Evolutionary conservation across 2,888 invertebrate genomes (phyloP).

Genomic region (Polymixis lichenea): DNA sequence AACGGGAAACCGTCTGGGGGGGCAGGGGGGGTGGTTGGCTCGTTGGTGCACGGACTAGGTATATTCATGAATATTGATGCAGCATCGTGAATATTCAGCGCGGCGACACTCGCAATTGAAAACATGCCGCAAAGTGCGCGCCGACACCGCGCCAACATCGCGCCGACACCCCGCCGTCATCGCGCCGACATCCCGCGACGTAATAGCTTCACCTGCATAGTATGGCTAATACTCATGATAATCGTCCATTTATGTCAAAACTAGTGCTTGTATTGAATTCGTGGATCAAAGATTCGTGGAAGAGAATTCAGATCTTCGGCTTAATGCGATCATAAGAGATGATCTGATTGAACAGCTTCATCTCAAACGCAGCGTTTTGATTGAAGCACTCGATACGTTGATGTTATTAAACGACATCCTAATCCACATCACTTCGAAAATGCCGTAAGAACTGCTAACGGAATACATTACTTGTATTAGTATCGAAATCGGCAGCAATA

Average conservation of each 20-base stretch:
- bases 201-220: not conserved
- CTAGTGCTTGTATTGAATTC: slow-evolving; percentile 8
- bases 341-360: slow-evolving; percentile 41
- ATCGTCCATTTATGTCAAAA: not conserved
- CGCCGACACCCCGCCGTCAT: not conserved
- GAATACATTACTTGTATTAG: not conserved
- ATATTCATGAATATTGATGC: slow-evolving; percentile 85
- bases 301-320: slow-evolving; percentile 25
- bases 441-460: not conserved
- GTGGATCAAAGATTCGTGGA: not conserved
- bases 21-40: slow-evolving; percentile 25
- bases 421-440: not conserved
- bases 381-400: slow-evolving; percentile 6
- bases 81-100: slow-evolving; percentile 83
- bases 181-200: not conserved
- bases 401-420: slow-evolving; percentile 27
- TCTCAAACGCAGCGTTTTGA: slow-evolving; percentile 22
- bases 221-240: not conserved
- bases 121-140: slow-evolving; percentile 77
- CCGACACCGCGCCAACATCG: slow-evolving; percentile 24
- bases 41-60: slow-evolving; percentile 59
- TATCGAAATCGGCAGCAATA: slow-evolving; percentile 4
- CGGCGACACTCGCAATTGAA: slow-evolving; percentile 82
- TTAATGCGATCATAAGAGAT: slow-evolving; percentile 44
- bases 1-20: slow-evolving; percentile 30